Conservation (phyloP, 2,888 invertebrate species). For the Melitaea athalia region DNA sequence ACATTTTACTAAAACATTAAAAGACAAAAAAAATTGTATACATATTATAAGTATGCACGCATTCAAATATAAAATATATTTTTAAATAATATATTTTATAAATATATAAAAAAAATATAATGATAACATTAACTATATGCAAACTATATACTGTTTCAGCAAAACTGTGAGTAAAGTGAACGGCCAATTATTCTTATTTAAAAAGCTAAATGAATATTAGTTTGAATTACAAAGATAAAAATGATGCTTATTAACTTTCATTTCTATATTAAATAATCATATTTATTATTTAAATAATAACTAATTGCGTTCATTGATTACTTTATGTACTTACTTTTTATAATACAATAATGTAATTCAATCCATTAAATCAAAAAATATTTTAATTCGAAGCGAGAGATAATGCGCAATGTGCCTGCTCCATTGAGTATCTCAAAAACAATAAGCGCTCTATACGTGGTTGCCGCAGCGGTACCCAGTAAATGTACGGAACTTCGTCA, state of each 20-base stretch:
- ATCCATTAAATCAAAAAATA: too few relatives aligned
- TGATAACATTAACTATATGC: background rate
- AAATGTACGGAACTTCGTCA: constrained; percentile 34
- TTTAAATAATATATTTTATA: too few relatives aligned
- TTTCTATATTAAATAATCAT: too few relatives aligned
- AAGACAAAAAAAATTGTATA: background rate
- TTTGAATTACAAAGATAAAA: too few relatives aligned
- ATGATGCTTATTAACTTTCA: too few relatives aligned
- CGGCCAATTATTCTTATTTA: too few relatives aligned
- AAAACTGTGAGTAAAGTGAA: background rate
- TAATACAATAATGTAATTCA: background rate
- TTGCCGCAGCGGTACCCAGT: constrained; percentile 34
- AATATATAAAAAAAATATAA: background rate
- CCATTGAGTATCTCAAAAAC: constrained; percentile 36
- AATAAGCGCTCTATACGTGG: constrained; percentile 40
- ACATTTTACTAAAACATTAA: constrained; percentile 19
- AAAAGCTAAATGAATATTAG: too few relatives aligned
- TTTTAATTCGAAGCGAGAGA: constrained; percentile 6
- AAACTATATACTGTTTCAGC: background rate
- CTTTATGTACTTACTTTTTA: background rate
- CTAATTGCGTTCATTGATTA: too few relatives aligned
- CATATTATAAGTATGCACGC: too few relatives aligned
- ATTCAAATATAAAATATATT: too few relatives aligned
- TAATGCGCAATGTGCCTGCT: constrained; percentile 34
- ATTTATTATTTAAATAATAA: too few relatives aligned